Conservation (phyloP, 2,113 vertebrate species). For the Catagonus wagneri region DNA sequence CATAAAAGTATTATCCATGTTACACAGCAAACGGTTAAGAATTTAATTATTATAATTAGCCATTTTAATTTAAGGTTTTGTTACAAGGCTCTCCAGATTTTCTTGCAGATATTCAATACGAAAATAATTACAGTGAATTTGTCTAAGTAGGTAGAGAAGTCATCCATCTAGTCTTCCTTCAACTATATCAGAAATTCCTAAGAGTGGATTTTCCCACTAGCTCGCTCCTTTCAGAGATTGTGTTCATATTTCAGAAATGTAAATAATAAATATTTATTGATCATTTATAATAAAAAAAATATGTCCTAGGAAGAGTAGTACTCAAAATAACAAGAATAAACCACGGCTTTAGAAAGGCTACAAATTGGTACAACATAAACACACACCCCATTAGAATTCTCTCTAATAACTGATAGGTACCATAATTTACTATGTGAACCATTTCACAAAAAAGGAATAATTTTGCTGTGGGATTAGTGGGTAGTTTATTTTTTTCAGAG, state of each 20-base stretch:
- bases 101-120: conserved; percentile 24
- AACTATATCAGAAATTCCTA: conserved; percentile 18
- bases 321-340: background rate
- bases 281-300: background rate
- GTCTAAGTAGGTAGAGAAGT: conserved; percentile 29
- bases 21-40: conserved; percentile 51
- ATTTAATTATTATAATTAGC: conserved; percentile 61
- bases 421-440: background rate
- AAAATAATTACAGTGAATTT: conserved; percentile 58
- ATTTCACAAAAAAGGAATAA: background rate
- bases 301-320: background rate
- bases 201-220: background rate
- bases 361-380: background rate
- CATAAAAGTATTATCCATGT: conserved; percentile 37
- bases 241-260: background rate
- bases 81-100: conserved; percentile 4
- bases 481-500: background rate
- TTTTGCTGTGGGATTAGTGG: background rate
- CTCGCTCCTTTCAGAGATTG: background rate
- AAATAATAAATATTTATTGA: background rate
- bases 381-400: background rate
- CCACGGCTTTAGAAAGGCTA: background rate
- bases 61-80: conserved; percentile 61
- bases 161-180: background rate
- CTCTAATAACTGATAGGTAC: background rate